phyloP scores from a whole-genome alignment of 2,888 invertebrate genomes.

The Polymixis flavicincta region DNA sequence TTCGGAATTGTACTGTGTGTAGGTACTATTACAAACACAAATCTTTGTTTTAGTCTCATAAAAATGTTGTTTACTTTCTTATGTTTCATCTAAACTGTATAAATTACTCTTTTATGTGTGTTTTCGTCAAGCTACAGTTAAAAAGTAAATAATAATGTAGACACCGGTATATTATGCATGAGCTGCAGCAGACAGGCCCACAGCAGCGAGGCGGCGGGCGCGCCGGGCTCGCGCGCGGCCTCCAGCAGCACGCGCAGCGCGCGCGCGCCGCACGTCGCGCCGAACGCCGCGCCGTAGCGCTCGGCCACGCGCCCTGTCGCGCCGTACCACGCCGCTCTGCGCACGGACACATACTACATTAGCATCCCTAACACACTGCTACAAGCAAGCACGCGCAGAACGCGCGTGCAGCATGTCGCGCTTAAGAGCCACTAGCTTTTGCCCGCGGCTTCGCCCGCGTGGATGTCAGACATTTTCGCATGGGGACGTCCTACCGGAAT shows the following conservation, averaged over 20 bases:
- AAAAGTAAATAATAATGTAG: neutral
- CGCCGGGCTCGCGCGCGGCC: neutral
- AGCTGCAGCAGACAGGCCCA: conserved; percentile 41
- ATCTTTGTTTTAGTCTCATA: too few species aligned
- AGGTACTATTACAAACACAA: too few species aligned
- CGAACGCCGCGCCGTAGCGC: conserved; percentile 86
- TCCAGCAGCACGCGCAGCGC: conserved; percentile 75
- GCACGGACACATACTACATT: neutral
- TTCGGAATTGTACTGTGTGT: too few species aligned
- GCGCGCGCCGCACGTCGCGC: conserved; percentile 89
- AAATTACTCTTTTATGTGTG: too few species aligned
- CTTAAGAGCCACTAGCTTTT: too few species aligned
- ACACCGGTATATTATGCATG: conserved; percentile 29
- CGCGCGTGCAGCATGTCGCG: neutral
- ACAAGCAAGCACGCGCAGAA: neutral
- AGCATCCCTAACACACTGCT: conserved; percentile 5
- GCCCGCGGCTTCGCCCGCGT: too few species aligned
- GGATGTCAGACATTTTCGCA: too few species aligned
- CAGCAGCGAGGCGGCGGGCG: conserved; percentile 9
- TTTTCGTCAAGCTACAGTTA: too few species aligned
- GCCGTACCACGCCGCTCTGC: conserved; percentile 92
- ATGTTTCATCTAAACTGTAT: too few species aligned
- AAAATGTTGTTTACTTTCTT: too few species aligned
- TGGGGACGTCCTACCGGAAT: too few species aligned
- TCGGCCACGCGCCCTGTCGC: conserved; percentile 91